phyloP scores from a whole-genome alignment of 2,113 vertebrate species.

The Anser brachyrhynchus region DNA sequence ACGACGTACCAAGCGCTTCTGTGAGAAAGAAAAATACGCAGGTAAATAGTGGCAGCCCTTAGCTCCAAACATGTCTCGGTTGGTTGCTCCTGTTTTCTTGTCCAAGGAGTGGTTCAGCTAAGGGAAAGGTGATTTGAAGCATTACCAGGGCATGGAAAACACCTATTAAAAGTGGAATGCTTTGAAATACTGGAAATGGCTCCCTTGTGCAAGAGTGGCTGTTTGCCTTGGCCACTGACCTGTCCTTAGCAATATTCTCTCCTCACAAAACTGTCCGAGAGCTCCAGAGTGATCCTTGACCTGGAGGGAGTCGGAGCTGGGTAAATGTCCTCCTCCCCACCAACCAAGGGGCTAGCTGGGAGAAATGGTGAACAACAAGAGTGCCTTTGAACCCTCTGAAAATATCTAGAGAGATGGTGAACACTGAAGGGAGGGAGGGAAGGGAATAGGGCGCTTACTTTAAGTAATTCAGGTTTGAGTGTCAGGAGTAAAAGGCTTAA shows the following conservation, averaged over 20 bases:
- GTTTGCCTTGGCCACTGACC: not conserved
- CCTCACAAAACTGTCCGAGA: not conserved
- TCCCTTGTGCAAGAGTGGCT: not conserved
- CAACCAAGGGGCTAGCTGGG: not conserved
- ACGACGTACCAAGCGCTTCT: not conserved
- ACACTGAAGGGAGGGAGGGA: not conserved
- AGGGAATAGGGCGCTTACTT: not conserved
- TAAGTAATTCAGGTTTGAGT: not conserved
- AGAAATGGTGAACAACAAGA: not conserved
- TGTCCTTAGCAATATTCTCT: not conserved
- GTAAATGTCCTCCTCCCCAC: not conserved
- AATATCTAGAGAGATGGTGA: not conserved
- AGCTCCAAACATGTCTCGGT: not conserved
- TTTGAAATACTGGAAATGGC: not conserved
- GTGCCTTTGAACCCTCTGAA: not conserved
- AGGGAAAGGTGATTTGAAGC: constrained; percentile 9
- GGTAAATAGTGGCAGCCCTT: not conserved
- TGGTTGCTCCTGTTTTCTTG: constrained; percentile 21
- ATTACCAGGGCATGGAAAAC: not conserved
- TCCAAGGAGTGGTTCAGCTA: not conserved
- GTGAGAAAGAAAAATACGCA: not conserved
- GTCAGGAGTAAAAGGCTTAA: not conserved
- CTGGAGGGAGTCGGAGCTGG: not conserved
- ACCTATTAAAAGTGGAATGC: not conserved
- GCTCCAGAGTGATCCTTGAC: not conserved